Percentiles rank a stretch among this genome's conserved stretches.
phyloP scores from a whole-genome alignment of 2,797 vertebrate genomes.

The Trichosurus vulpecula region DNA sequence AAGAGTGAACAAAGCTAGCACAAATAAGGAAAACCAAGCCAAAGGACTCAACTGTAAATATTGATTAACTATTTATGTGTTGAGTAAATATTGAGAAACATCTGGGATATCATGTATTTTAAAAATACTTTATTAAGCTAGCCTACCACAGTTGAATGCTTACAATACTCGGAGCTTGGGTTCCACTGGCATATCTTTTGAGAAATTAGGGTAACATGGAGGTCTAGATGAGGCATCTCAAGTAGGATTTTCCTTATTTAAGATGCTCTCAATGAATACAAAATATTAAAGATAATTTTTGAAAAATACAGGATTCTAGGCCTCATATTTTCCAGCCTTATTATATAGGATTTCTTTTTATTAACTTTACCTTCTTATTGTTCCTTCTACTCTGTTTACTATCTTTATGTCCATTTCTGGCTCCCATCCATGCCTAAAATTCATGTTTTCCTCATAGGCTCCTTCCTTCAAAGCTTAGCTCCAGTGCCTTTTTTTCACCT shows the following conservation, averaged over 20 bases:
- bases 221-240: neutral
- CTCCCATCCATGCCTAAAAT: neutral
- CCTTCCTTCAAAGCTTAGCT: neutral
- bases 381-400: neutral
- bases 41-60: neutral
- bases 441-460: neutral
- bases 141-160: neutral
- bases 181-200: neutral
- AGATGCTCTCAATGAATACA: neutral
- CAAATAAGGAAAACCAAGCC: slow-evolving; percentile 10
- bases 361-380: neutral
- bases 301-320: neutral
- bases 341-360: neutral
- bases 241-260: neutral
- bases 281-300: neutral
- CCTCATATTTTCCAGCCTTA: neutral
- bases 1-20: slow-evolving; percentile 17
- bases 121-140: slow-evolving; percentile 4
- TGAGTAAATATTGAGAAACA: slow-evolving; percentile 29
- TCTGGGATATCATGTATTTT: slow-evolving; percentile 16
- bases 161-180: neutral
- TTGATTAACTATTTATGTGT: no score
- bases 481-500: neutral
- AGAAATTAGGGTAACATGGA: neutral
- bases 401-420: neutral